These are phyloP conservation scores for Cryptotis parvus DNA, from an alignment of 2,113 vertebrate genomes.

Conservation along the genomic window DNA sequence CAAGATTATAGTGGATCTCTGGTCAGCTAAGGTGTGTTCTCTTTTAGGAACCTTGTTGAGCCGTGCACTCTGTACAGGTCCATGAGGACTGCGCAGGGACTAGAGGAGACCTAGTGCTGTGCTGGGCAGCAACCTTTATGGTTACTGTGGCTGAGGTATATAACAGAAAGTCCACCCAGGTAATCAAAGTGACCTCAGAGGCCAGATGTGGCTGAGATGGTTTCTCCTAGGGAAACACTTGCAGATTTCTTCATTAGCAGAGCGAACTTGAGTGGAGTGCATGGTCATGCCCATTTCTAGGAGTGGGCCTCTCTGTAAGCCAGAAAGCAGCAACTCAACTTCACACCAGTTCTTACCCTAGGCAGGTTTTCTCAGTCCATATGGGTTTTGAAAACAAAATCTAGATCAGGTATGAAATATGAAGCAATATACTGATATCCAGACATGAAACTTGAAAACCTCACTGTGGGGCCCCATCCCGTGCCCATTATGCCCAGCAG, in stretches of 20 bases:
- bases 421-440: not conserved
- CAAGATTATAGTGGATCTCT: no score
- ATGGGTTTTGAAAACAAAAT: not conserved
- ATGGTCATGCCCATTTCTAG: not conserved
- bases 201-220: not conserved
- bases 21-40: rapidly evolving
- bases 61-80: not conserved
- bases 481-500: not conserved
- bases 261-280: not conserved
- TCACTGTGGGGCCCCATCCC: no score
- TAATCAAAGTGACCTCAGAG: not conserved
- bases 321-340: not conserved
- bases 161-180: not conserved
- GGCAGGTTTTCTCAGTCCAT: not conserved
- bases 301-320: not conserved
- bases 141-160: not conserved
- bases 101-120: not conserved
- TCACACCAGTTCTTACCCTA: not conserved
- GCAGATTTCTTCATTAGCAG: not conserved
- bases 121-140: not conserved
- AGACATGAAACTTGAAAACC: slow-evolving; percentile 29
- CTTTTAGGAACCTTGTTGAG: not conserved
- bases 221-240: not conserved
- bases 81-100: not conserved
- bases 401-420: not conserved